Base-by-base conservation (phyloP, 2,797 vertebrate species). In the Platalea minor region DNA sequence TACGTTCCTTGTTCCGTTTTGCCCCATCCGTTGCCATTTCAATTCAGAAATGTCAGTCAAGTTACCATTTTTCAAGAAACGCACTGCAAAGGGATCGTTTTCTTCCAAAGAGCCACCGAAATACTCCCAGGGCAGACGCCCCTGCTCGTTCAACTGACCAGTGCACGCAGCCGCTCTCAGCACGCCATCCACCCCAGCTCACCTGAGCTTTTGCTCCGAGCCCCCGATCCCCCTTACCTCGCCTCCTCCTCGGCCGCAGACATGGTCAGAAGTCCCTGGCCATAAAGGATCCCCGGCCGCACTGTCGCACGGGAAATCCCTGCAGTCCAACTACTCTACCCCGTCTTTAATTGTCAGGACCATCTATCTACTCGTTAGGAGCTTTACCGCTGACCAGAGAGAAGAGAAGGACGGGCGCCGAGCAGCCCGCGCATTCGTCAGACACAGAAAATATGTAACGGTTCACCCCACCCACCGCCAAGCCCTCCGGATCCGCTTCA, bases 391-490 rank as follows among this genome's bases (percentile, higher is more conserved):
- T 37, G 93, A 17, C 20, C 28, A 3, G 69, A 5, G 69, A 25
- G 74, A 37, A 46, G 25, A 60, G 51, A 5, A 33, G 59, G 48
- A 39, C 5, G 13, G 81, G 3, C 10, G 8, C 35, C 1, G 9
- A 69, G 83, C 79, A 48, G 92, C 67, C n/a, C 5, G 76, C 15
- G 51, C 79, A 51, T 46, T 82, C 17, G 41, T 56, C 95, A 85
- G 17, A 17, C 63, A 60, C 50, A 26, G 46, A 13, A 46, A 33
- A 11, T 2, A 24, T 53, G 83, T 20, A 77, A 41, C 11, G 5
- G 85, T 14, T 57, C 93, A 72, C 67, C 88, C 95, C 96, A 95
- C 68, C 95, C 96, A 82, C 92, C 1, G 9, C 46, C 37, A 21
- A 75, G 67, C 68, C 89, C 88, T 61, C 48, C 26, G 4, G 45